Base-by-base conservation (phyloP, 2,113 vertebrate genomes). In the Myrmecophaga tridactyla region DNA sequence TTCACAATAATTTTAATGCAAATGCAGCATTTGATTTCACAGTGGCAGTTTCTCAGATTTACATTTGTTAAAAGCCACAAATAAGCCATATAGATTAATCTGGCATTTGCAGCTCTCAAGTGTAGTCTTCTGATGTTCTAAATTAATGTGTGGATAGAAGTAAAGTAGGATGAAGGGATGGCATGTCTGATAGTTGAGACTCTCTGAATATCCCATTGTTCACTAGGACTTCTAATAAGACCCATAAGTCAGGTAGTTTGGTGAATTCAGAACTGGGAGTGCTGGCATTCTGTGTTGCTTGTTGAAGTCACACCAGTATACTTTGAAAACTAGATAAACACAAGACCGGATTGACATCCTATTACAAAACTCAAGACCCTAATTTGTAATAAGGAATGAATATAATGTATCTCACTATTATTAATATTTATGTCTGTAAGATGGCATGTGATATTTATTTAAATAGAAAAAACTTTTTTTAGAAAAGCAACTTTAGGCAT, bases 351-450 rank as follows among this genome's bases (percentile, higher is more conserved):
- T 18, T 63, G 88, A 39, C 77, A 15, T 21, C 27, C 46, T 25
- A 18, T 89, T 46, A 67, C 14, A 76, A 70, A 92, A 87, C 6
- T 23, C 36, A 58, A 70, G 83, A n/a, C 23, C 86, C 60, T 41
- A 23, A 63, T 91, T 84, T 96, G 39, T 94, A 67, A 72, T 62
- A 48, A 89, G 48, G 41, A 76, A 77, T 56, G 15, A 51, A 76
- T 83, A 15, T 78, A 89, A 72, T 56, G 31, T 25, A 88, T 87
- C 80, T 85, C 21, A 2, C 89, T 87, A 18, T 92, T 87, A 56
- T 31, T 46, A 65, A 43, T 76, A 46, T 86, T 93, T 93, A 94
- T 89, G 41, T 81, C 39, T 91, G 90, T 62, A 51, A 94, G 72
- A 91, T 91, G 8, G 72, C 77, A 58, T 76, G 13, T 75, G 48